Percentiles rank a stretch among this genome's conserved stretches.
Evolutionary conservation across 2,113 vertebrate genomes (phyloP).

Genomic region (Montifringilla adamsi): DNA sequence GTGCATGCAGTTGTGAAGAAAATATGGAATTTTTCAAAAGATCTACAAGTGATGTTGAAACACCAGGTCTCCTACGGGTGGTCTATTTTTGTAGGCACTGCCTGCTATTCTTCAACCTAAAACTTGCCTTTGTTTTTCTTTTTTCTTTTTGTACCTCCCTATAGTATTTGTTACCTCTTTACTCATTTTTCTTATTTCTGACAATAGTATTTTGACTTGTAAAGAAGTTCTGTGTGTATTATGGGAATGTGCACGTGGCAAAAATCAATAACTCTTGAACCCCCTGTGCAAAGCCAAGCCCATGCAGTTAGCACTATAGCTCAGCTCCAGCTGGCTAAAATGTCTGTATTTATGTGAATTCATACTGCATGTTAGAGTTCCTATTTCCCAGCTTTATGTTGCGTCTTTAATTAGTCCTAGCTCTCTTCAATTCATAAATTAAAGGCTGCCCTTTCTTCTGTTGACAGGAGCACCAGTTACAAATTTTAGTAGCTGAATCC

Average conservation of each 20-base stretch:
- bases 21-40: not conserved
- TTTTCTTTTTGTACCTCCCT: not conserved
- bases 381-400: not conserved
- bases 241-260: not conserved
- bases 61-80: not conserved
- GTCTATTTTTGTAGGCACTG: not conserved
- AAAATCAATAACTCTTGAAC: not conserved
- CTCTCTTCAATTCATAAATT: not conserved
- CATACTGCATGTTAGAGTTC: not conserved
- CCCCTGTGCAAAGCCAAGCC: not conserved
- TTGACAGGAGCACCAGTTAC: not conserved
- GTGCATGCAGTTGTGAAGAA: not conserved
- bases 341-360: slow-evolving; percentile 18
- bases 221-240: not conserved
- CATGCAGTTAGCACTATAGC: not conserved
- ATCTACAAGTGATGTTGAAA: not conserved
- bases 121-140: not conserved
- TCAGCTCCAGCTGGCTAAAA: not conserved
- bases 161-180: not conserved
- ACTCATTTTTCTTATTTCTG: not conserved
- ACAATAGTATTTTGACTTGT: not conserved
- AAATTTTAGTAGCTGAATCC: not conserved
- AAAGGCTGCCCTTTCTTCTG: not conserved
- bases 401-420: not conserved
- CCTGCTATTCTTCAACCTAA: not conserved